Evolutionary conservation across 2,888 invertebrate genomes (phyloP).

Genomic region (Cephus pygmeus): DNA sequence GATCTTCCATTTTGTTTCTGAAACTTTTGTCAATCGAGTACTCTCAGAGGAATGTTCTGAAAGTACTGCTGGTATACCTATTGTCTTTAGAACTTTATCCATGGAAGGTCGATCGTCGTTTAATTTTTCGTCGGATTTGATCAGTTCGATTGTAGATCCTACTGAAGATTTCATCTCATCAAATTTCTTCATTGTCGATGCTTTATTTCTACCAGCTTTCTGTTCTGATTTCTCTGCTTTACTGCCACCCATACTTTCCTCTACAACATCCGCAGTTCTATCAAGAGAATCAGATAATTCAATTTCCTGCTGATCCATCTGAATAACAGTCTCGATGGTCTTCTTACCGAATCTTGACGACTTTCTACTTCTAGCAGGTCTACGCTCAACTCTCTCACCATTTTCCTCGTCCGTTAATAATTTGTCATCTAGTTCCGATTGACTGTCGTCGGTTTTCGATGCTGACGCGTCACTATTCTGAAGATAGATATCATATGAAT

Average conservation of each 20-base stretch:
- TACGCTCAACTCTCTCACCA: conserved; percentile 12
- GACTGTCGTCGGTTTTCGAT: conserved; percentile 54
- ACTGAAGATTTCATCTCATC: conserved; percentile 3
- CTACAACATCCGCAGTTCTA: not conserved
- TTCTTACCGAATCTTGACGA: conserved; percentile 12
- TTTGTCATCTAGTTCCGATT: conserved; percentile 55
- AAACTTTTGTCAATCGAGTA: not conserved
- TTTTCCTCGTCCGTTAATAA: conserved; percentile 23
- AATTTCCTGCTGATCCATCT: conserved; percentile 38
- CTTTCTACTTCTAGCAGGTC: conserved; percentile 38
- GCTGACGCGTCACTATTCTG: conserved; percentile 48
- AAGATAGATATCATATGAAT: conserved; percentile 38
- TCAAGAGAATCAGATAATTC: conserved; percentile 40
- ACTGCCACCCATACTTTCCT: not conserved
- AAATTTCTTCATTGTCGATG: not conserved
- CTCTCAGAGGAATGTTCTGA: not conserved
- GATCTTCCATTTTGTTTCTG: not conserved
- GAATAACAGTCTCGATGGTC: conserved; percentile 19
- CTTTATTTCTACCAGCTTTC: not conserved
- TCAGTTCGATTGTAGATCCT: not conserved
- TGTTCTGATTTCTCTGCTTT: not conserved
- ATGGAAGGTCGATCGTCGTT: not conserved
- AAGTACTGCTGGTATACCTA: not conserved
- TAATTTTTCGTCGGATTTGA: conserved; percentile 8
- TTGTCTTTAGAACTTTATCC: not conserved